Conservation (phyloP, 2,113 vertebrate species). For the Pithys albifrons region DNA sequence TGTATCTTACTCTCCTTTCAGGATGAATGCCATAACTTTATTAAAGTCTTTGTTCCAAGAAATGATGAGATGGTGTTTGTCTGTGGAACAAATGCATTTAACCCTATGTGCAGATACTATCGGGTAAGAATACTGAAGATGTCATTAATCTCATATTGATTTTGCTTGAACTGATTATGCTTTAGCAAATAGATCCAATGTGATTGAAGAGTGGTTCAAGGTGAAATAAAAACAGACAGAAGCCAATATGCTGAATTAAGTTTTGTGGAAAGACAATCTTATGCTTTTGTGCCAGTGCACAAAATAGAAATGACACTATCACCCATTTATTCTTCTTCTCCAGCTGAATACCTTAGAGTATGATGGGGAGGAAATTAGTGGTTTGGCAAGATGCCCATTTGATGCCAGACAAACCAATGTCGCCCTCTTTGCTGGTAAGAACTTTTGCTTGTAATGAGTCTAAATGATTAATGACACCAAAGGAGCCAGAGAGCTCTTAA, state of each 20-base stretch:
- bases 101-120: conserved; percentile 98
- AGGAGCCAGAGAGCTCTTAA: conserved; percentile 54
- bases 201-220: conserved; percentile 1
- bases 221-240: conserved; percentile 43
- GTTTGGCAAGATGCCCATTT: conserved; percentile 97
- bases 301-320: conserved; percentile 59
- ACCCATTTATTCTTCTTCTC: conserved; percentile 73
- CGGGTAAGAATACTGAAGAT: conserved; percentile 78
- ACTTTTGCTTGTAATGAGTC: conserved; percentile 69
- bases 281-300: conserved; percentile 1
- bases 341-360: conserved; percentile 98
- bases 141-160: neutral
- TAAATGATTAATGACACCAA: conserved; percentile 73
- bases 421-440: conserved; percentile 96
- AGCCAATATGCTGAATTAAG: conserved; percentile 56
- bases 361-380: conserved; percentile 98
- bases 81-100: conserved; percentile 97
- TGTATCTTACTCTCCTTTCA: conserved; percentile 62
- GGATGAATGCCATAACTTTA: conserved; percentile 99
- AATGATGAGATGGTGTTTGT: conserved; percentile 97
- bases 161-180: neutral
- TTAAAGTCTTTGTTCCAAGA: conserved; percentile 98
- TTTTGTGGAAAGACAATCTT: conserved; percentile 42
- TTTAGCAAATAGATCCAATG: neutral
- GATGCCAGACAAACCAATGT: conserved; percentile 99